Evolutionary conservation across 2,113 vertebrate species (phyloP).

Genomic region (Nannobrachium achirus): DNA sequence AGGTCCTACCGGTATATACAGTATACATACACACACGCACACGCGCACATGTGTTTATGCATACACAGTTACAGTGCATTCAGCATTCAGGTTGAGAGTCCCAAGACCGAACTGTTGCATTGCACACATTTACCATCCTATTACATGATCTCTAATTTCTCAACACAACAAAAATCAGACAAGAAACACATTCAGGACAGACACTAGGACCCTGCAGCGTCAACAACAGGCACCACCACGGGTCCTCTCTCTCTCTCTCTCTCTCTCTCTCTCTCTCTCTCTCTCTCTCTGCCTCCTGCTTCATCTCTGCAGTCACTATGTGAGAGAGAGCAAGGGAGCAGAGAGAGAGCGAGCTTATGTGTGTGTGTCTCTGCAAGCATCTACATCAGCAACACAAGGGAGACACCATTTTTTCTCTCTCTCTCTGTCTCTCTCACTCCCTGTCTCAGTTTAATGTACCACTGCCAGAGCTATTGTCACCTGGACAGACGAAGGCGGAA

Average conservation of each 20-base stretch:
- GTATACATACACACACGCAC: no score
- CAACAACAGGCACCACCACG: slow-evolving; percentile 27
- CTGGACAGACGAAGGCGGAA: slow-evolving; percentile 62
- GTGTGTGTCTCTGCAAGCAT: slow-evolving; percentile 65
- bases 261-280: no score
- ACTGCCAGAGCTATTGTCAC: slow-evolving; percentile 58
- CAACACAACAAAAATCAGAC: neutral
- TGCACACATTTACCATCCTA: neutral
- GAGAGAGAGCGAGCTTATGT: slow-evolving; percentile 36
- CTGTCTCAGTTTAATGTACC: slow-evolving; percentile 35
- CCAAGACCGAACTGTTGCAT: no score
- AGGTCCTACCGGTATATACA: no score
- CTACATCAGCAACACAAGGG: slow-evolving; percentile 58
- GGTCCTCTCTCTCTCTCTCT: slow-evolving; percentile 59
- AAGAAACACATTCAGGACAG: neutral
- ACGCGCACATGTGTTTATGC: no score
- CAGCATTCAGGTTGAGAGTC: no score
- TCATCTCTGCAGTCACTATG: slow-evolving; percentile 81
- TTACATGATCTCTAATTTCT: neutral
- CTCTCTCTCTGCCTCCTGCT: slow-evolving; percentile 73
- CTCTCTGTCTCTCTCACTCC: slow-evolving; percentile 1
- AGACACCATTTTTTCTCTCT: slow-evolving; percentile 24
- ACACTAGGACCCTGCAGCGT: slow-evolving; percentile 79
- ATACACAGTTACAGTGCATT: no score
- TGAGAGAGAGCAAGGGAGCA: slow-evolving; percentile 64